Conservation (phyloP, 2,888 invertebrate genomes). For the Agrenia bidenticulata region DNA sequence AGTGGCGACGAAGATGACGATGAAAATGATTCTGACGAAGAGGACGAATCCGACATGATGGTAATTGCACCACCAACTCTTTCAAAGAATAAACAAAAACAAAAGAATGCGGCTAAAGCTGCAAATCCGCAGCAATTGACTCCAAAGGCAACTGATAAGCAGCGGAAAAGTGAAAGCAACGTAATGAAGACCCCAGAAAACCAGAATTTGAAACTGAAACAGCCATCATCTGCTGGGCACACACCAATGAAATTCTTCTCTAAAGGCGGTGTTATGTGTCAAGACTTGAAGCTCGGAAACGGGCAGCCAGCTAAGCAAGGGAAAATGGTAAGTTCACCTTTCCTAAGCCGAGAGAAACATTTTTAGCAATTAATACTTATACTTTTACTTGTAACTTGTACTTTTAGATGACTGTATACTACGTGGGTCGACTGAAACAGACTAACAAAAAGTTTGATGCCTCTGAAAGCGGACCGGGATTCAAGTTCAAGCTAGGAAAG, state of each 20-base stretch:
- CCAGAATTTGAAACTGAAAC: constrained; percentile 33
- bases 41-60: constrained; percentile 56
- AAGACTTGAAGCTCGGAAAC: constrained; percentile 77
- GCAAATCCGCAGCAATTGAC: not conserved
- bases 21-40: constrained; percentile 57
- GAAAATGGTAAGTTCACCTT: constrained; percentile 60
- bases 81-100: not conserved
- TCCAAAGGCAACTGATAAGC: constrained; percentile 8
- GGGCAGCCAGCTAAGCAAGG: constrained; percentile 77
- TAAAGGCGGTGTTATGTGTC: constrained; percentile 73
- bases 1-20: constrained; percentile 56
- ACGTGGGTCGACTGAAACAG: constrained; percentile 76
- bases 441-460: constrained; percentile 85
- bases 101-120: too few species aligned
- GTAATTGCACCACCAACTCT: constrained; percentile 15
- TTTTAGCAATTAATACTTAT: not conserved
- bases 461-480: constrained; percentile 70
- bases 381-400: not conserved
- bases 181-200: constrained; percentile 48
- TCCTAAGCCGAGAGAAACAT: not conserved
- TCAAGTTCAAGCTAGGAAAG: constrained; percentile 75
- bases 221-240: constrained; percentile 48
- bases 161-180: constrained; percentile 5
- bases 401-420: constrained; percentile 68
- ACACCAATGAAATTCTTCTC: constrained; percentile 50